These are phyloP conservation scores for Gymnorhina tibicen DNA, from an alignment of 2,113 vertebrate genomes.

Conservation along the genomic window DNA sequence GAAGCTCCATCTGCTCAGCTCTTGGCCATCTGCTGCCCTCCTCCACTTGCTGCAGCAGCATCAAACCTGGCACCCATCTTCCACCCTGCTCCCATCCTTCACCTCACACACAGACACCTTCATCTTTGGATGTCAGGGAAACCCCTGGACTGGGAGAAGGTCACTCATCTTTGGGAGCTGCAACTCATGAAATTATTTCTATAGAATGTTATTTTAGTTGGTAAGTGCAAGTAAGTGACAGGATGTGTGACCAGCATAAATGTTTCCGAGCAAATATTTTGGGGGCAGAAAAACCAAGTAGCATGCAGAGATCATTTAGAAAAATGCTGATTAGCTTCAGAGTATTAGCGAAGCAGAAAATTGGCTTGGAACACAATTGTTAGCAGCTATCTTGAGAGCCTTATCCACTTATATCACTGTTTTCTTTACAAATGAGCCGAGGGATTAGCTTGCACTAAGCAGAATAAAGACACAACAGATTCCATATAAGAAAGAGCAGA, in stretches of 20 bases:
- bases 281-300: neutral
- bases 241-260: neutral
- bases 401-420: slow-evolving; percentile 10
- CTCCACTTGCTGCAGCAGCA: neutral
- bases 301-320: neutral
- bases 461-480: neutral
- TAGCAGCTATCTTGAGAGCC: slow-evolving; percentile 30
- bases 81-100: neutral
- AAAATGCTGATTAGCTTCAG: slow-evolving; percentile 30
- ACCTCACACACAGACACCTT: neutral
- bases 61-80: accelerated
- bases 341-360: slow-evolving; percentile 39
- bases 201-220: neutral
- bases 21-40: neutral
- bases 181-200: neutral
- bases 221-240: neutral
- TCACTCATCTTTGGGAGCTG: neutral
- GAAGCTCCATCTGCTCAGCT: neutral
- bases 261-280: neutral
- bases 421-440: neutral
- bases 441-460: slow-evolving; percentile 11
- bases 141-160: neutral
- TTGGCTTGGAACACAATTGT: slow-evolving; percentile 12
- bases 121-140: neutral
- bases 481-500: neutral